Conservation (phyloP, 2,888 invertebrate genomes). For the Drosophila kanekoi region DNA sequence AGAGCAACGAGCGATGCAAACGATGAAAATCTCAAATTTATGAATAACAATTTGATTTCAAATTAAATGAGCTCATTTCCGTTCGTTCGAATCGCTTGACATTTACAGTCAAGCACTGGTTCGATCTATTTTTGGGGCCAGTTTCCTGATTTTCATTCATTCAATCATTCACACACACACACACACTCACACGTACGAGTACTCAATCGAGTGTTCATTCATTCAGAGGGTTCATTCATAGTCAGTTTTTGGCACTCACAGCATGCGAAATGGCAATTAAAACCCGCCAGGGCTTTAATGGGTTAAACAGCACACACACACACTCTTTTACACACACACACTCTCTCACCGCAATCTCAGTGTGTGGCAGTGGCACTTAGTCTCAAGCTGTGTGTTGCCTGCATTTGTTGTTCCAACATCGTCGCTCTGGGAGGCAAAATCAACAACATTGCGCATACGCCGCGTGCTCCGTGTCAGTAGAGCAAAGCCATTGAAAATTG, state of each 20-base stretch:
- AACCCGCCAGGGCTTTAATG: constrained; percentile 68
- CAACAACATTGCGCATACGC: constrained; percentile 76
- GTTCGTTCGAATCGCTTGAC: constrained; percentile 58
- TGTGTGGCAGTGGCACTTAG: constrained; percentile 60
- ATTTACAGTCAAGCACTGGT: constrained; percentile 42
- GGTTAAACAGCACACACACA: constrained; percentile 64
- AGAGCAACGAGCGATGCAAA: constrained; percentile 30
- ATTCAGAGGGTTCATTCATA: constrained; percentile 58
- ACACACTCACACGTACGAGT: constrained; percentile 7
- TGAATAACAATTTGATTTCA: constrained; percentile 61
- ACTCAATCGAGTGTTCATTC: constrained; percentile 33
- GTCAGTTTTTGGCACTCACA: constrained; percentile 69
- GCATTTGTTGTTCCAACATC: constrained; percentile 52
- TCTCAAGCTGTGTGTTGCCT: constrained; percentile 68
- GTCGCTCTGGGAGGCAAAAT: constrained; percentile 70
- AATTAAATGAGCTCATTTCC: constrained; percentile 79
- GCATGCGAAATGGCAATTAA: constrained; percentile 73
- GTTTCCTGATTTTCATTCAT: constrained; percentile 70
- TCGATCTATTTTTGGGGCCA: constrained; percentile 39
- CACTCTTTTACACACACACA: neutral
- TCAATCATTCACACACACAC: constrained; percentile 47
- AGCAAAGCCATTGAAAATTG: constrained; percentile 62
- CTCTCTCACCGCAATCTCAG: neutral
- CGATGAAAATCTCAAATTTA: constrained; percentile 59
- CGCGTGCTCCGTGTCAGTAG: constrained; percentile 66